phyloP scores from a whole-genome alignment of 1,140 invertebrate species.

The Coelopa frigida region DNA sequence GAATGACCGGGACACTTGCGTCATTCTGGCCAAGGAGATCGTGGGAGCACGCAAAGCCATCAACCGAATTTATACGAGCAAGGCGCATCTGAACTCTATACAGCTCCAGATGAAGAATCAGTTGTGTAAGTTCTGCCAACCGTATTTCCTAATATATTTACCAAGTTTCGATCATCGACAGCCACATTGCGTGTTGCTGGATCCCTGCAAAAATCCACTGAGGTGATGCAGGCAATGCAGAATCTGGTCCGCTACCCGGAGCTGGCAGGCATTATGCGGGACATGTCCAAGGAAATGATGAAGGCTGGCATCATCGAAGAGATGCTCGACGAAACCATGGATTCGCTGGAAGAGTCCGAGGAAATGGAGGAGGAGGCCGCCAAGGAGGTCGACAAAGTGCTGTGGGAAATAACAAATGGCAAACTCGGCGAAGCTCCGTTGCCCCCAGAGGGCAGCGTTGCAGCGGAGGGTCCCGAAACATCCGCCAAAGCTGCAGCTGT shows the following conservation, averaged over 20 bases:
- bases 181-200: constrained; percentile 86
- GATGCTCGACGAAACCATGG: constrained; percentile 98
- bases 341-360: constrained; percentile 78
- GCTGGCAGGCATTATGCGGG: constrained; percentile 92
- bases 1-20: constrained; percentile 89
- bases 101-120: constrained; percentile 98
- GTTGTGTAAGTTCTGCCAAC: constrained; percentile 57
- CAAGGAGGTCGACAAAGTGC: constrained; percentile 89
- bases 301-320: constrained; percentile 98
- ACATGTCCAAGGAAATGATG: constrained; percentile 99
- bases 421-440: constrained; percentile 84
- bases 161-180: constrained; percentile 31
- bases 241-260: constrained; percentile 82
- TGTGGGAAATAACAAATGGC: constrained; percentile 92
- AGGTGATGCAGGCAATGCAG: constrained; percentile 96
- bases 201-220: constrained; percentile 84
- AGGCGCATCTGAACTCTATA: constrained; percentile 96
- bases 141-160: not conserved
- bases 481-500: constrained; percentile 44
- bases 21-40: constrained; percentile 92
- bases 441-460: constrained; percentile 57
- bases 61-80: constrained; percentile 86
- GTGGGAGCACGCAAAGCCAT: constrained; percentile 83
- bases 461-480: constrained; percentile 49
- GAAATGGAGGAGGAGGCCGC: constrained; percentile 90